Base-by-base conservation (phyloP, 2,888 invertebrate species). In the Mythimna loreyi region DNA sequence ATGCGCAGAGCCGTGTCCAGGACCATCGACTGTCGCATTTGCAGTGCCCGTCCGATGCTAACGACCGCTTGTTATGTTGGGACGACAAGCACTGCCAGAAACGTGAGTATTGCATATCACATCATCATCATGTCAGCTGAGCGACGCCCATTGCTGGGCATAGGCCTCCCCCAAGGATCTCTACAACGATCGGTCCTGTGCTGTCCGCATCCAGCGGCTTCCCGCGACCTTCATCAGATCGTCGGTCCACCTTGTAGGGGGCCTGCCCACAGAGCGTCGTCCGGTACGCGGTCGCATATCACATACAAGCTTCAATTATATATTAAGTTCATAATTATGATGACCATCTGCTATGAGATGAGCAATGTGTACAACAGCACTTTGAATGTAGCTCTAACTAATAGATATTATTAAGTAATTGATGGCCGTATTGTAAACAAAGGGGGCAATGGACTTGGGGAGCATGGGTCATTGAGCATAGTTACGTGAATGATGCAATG, bases 11-110 rank as follows among this genome's bases (percentile, higher is more conserved):
- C 78, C 92, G 93, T 3, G 85, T 87, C 59, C 87, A 91, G 57
- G 91, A 91, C 73, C 89, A 86, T 75, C 86, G 89, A 50, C 89
- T 86, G 74, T 74, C 87, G 3, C 81, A 84, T 47, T 53, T 62
- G 57, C 91, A 91, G 80, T 95, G 94, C 62, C 94, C 93, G 2
- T 85, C 91, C 3, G 94, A 93, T 75, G 85, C 91, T 33, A 90
- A 90, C 65, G 96, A 96, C 23, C 94, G 96, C 16, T 92, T 96
- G 66, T 95, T 97, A 40, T 99, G 99, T 92, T 99, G 99, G 99
- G 98, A 97, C 90, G 96, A 96, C 82, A 96, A 97, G 62, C 93
- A 97, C 87, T 99, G 98, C 88, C 98, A 98, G 92, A 97, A 96
- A 94, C 92, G 97, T 97, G 86, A 94, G 78, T 78, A 28, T 52